Base-by-base conservation (phyloP, 2,888 invertebrate genomes). In the Conops quadrifasciatus region DNA sequence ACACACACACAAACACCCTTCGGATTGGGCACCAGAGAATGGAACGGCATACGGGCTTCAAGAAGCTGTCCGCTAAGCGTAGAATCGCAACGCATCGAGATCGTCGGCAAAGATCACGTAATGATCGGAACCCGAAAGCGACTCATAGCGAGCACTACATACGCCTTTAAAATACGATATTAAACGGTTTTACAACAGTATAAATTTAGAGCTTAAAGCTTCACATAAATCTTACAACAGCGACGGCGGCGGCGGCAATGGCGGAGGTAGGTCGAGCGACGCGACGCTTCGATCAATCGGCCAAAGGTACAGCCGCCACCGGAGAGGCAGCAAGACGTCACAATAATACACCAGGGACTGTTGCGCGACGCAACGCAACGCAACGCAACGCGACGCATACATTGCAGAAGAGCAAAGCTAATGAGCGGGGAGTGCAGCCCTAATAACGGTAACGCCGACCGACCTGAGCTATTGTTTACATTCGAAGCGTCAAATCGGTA, bases 141-240 rank as follows among this genome's bases (percentile, higher is more conserved):
- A 15, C 21, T 26, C 26, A n/a, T n/a, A n/a, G n/a, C n/a, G n/a
- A n/a, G 47, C 9, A 43, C 43, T 62, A 51, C 36, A 62, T 51
- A 69, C 69, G 69, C 24, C 71, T 71, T 69, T 63, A 69, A 71
- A 75, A 72, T n/a, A n/a, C n/a, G n/a, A n/a, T 72, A 71, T 71
- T 76, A 79, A 79, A 80, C 78, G 77, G 74, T 71, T 80, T 79
- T 76, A 78, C 77, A 79, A 77, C 77, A 75, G 77, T 77, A 79
- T 74, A 71, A 77, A 79, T 77, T 74, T 74, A 59, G 24, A 63
- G 63, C 63, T 63, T 63, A 24, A 64, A 47, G 47, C 47, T 47
- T 24, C 64, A 47, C 64, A 64, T 64, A 64, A 64, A 64, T 64
- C 64, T 64, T 64, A 15, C 5, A 7, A 45, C 47, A 5, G 26